phyloP scores from a whole-genome alignment of 1,140 invertebrate species.

The Leptinotarsa texana region DNA sequence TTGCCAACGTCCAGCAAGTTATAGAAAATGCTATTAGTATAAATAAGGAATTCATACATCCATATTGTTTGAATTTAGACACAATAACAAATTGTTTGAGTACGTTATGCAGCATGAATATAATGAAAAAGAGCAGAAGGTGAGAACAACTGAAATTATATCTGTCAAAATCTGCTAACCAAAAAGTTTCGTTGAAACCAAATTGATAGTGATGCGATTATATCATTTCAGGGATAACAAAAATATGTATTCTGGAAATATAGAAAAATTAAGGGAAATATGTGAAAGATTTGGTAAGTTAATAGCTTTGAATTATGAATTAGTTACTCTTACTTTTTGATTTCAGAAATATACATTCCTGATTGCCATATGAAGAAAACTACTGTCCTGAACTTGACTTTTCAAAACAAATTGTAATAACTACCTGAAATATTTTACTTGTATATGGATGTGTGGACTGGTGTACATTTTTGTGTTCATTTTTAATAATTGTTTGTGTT shows the following conservation, averaged over 20 bases:
- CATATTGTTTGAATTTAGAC: conserved; percentile 65
- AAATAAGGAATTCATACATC: conserved; percentile 57
- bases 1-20: conserved; percentile 58
- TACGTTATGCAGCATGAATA: conserved; percentile 50
- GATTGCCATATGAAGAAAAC: conserved; percentile 27
- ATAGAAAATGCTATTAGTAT: conserved; percentile 56
- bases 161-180: background rate
- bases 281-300: conserved; percentile 36
- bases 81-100: conserved; percentile 57
- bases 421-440: background rate
- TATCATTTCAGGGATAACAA: conserved; percentile 36
- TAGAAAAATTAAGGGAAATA: conserved; percentile 25
- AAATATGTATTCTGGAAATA: conserved; percentile 36
- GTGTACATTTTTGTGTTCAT: background rate
- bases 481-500: background rate
- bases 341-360: conserved; percentile 36
- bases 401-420: conserved; percentile 10
- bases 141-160: conserved; percentile 42
- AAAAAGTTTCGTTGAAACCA: too few species aligned
- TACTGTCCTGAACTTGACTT: background rate
- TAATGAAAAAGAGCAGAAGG: conserved; percentile 52
- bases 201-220: background rate
- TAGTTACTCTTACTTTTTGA: conserved; percentile 9
- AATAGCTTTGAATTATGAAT: background rate
- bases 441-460: background rate